Base-by-base conservation (phyloP, 2,797 vertebrate species). In the Helicolenus hilgendorfi region DNA sequence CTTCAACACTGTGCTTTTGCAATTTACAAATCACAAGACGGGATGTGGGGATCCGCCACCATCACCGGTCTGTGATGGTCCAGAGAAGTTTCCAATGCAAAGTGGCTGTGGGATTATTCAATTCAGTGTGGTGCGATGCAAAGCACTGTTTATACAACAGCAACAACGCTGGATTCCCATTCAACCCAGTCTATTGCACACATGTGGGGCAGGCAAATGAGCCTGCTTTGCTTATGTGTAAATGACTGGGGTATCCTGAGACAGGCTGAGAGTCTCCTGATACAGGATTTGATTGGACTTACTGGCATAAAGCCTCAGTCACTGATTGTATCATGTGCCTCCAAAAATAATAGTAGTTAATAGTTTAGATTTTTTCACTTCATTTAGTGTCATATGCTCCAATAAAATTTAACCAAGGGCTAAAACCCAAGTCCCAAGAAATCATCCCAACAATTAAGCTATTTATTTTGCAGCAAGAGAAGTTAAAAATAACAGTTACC, bases 51-150 rank as follows among this genome's bases (percentile, higher is more conserved):
- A 78, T n/a, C 31, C 27, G 27, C 41, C 68, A 82, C 22, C 53
- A 77, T 67, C 81, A 41, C 77, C 45, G 81, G 72, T 80, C 87
- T 75, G 72, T 85, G 79, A 87, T 62, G 13, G 33, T 49, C 82
- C 69, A 56, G 72, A 41, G 55, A 88, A 76, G 89, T 91, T 93
- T 92, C 85, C 83, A 58, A 96, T 92, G 91, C 91, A 96, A 97
- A 97, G 84, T 1, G 1, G n/a, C 38, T 56, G 72, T 36, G 76
- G 86, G 68, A 79, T 81, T 79, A 72, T 85, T 82, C 70, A 85
- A 84, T 63, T 82, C 58, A 64, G 18, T 38, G 89, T 2, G 83
- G 84, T 72, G 41, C 20, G 10, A 97, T 95, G 92, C 95, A 96
- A 97, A 96, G 59, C 58, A 11, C 20, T 72, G 78, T 87, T 88